A percentile compares a stretch with the other conserved stretches of the same genome.
phyloP scores from a whole-genome alignment of 1,140 invertebrate genomes.

The Lycorma delicatula region DNA sequence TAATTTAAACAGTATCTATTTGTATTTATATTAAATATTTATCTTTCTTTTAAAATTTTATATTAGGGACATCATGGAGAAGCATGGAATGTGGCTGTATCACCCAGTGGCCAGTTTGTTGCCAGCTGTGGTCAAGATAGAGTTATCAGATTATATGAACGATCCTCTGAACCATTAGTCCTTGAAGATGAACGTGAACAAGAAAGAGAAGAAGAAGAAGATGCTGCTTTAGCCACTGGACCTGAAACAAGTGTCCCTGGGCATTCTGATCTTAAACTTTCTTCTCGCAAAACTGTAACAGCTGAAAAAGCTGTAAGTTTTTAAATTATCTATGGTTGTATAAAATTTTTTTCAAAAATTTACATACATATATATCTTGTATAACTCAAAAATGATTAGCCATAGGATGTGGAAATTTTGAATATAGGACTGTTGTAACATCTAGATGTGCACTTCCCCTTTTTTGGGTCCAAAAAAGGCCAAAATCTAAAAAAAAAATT shows the following conservation, averaged over 20 bases:
- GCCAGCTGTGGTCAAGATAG: slow-evolving; percentile 82
- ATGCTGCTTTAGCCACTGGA: slow-evolving; percentile 59
- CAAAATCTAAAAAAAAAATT: no score
- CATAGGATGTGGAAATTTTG: no score
- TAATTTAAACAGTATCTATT: no score
- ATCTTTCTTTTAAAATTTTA: background rate
- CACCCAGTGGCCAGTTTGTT: slow-evolving; percentile 70
- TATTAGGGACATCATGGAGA: slow-evolving; percentile 69
- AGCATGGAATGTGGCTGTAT: slow-evolving; percentile 65
- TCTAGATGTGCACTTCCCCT: no score
- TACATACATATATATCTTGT: no score
- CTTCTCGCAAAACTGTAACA: slow-evolving; percentile 82
- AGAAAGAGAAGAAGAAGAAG: slow-evolving; percentile 61
- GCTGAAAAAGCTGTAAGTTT: slow-evolving; percentile 77
- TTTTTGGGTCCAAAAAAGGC: no score
- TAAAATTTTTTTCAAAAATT: no score
- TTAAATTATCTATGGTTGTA: no score
- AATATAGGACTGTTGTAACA: no score
- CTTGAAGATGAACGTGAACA: slow-evolving; percentile 86
- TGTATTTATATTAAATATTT: no score
- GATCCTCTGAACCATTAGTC: slow-evolving; percentile 81
- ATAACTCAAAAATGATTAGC: no score
- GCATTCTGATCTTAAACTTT: slow-evolving; percentile 63
- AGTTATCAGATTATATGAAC: slow-evolving; percentile 78
- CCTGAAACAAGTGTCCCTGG: slow-evolving; percentile 57